These are phyloP conservation scores for Agonopterix subpropinquella DNA, from an alignment of 2,888 invertebrate genomes.

Conservation along the genomic window DNA sequence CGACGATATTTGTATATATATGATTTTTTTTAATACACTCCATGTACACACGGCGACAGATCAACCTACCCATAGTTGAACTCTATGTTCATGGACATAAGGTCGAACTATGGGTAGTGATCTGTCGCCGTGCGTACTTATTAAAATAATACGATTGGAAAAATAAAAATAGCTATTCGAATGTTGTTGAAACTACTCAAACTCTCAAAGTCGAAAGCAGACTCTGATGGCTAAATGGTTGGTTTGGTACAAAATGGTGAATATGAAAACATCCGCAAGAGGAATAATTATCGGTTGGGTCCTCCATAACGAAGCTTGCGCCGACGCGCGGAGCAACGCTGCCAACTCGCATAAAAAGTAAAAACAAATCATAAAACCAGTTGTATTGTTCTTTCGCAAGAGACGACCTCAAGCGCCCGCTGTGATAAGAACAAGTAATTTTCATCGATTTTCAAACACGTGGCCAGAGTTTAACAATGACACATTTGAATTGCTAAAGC, in stretches of 20 bases:
- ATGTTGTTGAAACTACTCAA: too few species aligned
- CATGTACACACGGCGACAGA: too few species aligned
- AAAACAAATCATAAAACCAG: constrained; percentile 65
- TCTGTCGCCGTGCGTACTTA: too few species aligned
- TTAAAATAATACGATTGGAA: neutral
- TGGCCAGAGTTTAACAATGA: constrained; percentile 31
- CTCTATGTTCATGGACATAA: too few species aligned
- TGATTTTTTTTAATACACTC: too few species aligned
- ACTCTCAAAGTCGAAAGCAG: too few species aligned
- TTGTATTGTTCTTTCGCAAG: constrained; percentile 66
- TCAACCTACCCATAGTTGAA: too few species aligned
- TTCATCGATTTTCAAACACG: constrained; percentile 51
- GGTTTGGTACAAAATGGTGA: neutral
- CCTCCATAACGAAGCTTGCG: constrained; percentile 21
- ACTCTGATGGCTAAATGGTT: neutral
- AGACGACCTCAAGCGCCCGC: constrained; percentile 39
- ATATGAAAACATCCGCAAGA: constrained; percentile 38
- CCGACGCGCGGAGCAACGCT: constrained; percentile 25
- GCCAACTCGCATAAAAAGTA: constrained; percentile 40
- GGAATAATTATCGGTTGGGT: constrained; percentile 28
- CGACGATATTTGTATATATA: too few species aligned
- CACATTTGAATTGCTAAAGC: constrained; percentile 30
- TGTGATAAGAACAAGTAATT: constrained; percentile 54
- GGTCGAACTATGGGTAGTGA: too few species aligned
- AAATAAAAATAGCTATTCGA: too few species aligned